A percentile compares a stretch with the other conserved stretches of the same genome.
These are phyloP conservation scores for Caenorhabditis sp. DNA, from an alignment of 2,888 invertebrate genomes.

Conservation along the genomic window DNA sequence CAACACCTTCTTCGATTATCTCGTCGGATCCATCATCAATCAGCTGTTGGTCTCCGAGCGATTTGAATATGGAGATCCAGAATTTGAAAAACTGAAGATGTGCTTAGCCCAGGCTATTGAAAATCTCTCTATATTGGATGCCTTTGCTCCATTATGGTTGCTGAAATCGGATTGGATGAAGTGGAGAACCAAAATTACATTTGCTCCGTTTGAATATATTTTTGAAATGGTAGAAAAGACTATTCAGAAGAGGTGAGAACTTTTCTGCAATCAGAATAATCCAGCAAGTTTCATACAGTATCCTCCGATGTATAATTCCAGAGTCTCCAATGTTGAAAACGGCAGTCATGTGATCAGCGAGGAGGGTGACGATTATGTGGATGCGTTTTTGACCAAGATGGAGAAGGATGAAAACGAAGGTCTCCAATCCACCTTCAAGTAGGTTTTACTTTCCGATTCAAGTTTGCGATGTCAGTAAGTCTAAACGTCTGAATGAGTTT, in stretches of 20 bases:
- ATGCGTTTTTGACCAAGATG: constrained; percentile 68
- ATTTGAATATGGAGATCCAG: constrained; percentile 47
- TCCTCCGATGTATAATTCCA: background rate
- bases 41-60: constrained; percentile 64
- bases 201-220: constrained; percentile 23
- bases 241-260: constrained; percentile 6
- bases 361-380: constrained; percentile 66
- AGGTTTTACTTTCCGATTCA: constrained; percentile 16
- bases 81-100: constrained; percentile 41
- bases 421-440: constrained; percentile 48
- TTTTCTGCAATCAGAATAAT: background rate
- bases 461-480: background rate
- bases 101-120: too few relatives aligned
- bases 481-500: too few relatives aligned
- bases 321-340: constrained; percentile 3
- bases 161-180: constrained; percentile 24
- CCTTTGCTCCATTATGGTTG: constrained; percentile 33
- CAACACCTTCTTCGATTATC: constrained; percentile 56
- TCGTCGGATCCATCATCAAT: constrained; percentile 72
- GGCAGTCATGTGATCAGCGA: constrained; percentile 26
- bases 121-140: constrained; percentile 9
- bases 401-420: constrained; percentile 57
- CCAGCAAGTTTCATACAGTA: background rate
- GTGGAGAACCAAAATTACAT: constrained; percentile 27
- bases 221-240: background rate